Evolutionary conservation across 2,888 invertebrate species (phyloP), one percentile per base, ranked within the genome.

Genomic region (Erebia aethiops): DNA sequence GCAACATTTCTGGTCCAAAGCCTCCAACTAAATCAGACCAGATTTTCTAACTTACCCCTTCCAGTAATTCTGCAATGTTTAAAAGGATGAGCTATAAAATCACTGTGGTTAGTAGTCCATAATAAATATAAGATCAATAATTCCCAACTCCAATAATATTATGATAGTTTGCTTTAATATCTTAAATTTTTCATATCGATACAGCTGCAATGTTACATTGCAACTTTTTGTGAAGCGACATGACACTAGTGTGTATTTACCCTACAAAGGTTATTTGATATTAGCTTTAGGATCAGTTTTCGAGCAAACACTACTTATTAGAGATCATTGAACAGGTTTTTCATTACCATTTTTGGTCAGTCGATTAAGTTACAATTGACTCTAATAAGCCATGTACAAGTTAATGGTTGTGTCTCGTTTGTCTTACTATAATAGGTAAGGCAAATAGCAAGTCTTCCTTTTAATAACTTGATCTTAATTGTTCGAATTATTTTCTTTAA

Each of bases 251-350:
- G 21, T 49, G 62, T 11, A 49, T 3, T 49, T 49, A 13, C 14
- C 46, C 56, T 66, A 66, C 49, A 43, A 57, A 57, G 62, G 35
- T 57, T 21, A 57, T 49, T 71, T 60, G 67, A 60, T 60, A 16
- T 67, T 67, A 41, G 67, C 81, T 84, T 82, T 77, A 72, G 63
- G 54, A 69, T 69, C 57, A 69, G 72, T 65, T 74, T 71, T 65
- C 66, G 67, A 77, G 72, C 72, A 75, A 77, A 74, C 70, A 57
- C 67, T 63, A 73, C 70, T 74, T 71, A 73, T 73, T 75, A 68
- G 61, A 71, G 71, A 76, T 75, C 69, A 76, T 75, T 65, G 65
- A 74, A 73, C 70, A 71, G 61, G 73, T 76, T 71, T 62, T 67
- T 74, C 67, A 71, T 71, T 76, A 72, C 71, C 69, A 67, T 71